phyloP scores from a whole-genome alignment of 2,888 invertebrate genomes.

The Siphonodentalium dalli region DNA sequence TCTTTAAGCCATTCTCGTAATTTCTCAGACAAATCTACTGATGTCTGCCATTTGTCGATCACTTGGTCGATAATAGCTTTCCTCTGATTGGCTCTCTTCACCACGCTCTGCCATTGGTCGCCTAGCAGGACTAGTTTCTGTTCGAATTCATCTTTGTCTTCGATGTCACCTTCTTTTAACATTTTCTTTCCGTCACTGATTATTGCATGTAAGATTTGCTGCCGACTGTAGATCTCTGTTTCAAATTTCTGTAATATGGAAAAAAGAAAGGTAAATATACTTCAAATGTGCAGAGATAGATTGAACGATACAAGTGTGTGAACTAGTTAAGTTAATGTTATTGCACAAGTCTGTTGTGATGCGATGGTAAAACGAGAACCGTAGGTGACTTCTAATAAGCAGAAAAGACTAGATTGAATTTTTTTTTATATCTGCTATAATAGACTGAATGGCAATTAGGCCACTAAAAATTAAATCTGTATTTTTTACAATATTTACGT shows the following conservation, averaged over 20 bases:
- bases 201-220: conserved; percentile 60
- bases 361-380: too few species aligned
- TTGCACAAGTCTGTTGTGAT: too few species aligned
- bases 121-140: conserved; percentile 55
- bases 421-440: too few species aligned
- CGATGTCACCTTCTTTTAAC: conserved; percentile 49
- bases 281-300: neutral
- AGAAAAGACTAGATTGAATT: too few species aligned
- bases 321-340: too few species aligned
- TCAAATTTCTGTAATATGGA: conserved; percentile 53
- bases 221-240: conserved; percentile 53
- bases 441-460: neutral
- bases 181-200: conserved; percentile 59
- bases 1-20: conserved; percentile 51
- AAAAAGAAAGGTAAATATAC: neutral
- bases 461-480: too few species aligned
- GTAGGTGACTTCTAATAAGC: too few species aligned
- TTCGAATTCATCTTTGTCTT: conserved; percentile 54
- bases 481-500: too few species aligned
- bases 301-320: too few species aligned
- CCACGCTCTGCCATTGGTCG: conserved; percentile 62
- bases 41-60: conserved; percentile 55
- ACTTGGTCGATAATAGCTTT: conserved; percentile 55
- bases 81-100: conserved; percentile 52
- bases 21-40: conserved; percentile 45